Base-by-base conservation (phyloP, 2,888 invertebrate species). In the Dryobotodes eremita region DNA sequence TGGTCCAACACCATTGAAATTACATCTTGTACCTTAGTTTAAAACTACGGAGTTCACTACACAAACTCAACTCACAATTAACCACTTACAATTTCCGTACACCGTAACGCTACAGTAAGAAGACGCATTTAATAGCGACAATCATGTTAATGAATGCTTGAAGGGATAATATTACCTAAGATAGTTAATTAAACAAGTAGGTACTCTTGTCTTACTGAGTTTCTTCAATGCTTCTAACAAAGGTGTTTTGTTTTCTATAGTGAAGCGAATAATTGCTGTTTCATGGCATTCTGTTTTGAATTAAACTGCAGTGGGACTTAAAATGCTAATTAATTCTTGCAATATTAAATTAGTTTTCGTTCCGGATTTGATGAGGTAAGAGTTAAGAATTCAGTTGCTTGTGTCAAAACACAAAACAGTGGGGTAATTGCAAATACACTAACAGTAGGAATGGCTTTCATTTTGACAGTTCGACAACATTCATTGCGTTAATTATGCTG, bases 91-190 rank as follows among this genome's bases (percentile, higher is more conserved):
- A 23, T 73, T 42, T 55, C n/a, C 23, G 48, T 55, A 55, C 10
- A 55, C 7, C 0, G 8, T 10, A 50, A 68, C 10, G 8, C 11
- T n/a, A 42, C 15, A 59, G 7, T 46, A 46, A 17, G 7, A 17
- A 71, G 57, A 36, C 59, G 10, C 36, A 17, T 13, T 0, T 83
- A 72, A 72, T 64, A 42, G 53, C n/a, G 1, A 65, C 48, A 70
- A 84, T 84, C n/a, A 84, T 55, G 6, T 0, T 84, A 69, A 83
- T 78, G 15, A 78, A 42, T 8, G n/a, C 59, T 55, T 77, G 79
- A 42, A 3, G 0, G 50, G 61, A 59, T 69, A 59, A 46, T 55
- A 55, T 61, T 61, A 68, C 31, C 6, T 48, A 11, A 70, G 53
- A 66, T 31, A 46, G 46, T 31, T 50, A 20, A 72, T 71, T 48